Conservation (phyloP, 2,797 vertebrate genomes). For the Lepus townsendii region DNA sequence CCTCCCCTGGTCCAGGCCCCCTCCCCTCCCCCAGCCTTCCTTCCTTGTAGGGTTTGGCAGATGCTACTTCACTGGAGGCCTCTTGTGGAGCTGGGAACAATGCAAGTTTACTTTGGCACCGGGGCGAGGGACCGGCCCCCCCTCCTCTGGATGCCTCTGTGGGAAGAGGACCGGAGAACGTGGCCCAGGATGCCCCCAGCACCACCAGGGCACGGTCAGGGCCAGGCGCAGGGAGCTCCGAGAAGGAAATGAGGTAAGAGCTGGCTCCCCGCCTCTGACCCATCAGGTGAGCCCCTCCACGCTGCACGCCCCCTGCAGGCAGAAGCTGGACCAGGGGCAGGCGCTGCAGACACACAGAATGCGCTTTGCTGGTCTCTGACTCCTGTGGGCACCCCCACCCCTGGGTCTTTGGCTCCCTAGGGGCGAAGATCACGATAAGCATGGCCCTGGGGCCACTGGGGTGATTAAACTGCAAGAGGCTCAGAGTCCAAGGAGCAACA, state of each 20-base stretch:
- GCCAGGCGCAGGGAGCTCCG: background rate
- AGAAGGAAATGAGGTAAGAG: conserved; percentile 9
- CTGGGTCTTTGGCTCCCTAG: too few species aligned
- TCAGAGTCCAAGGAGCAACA: background rate
- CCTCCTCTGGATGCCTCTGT: conserved; percentile 61
- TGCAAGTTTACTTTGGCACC: conserved; percentile 79
- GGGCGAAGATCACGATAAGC: background rate
- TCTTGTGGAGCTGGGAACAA: conserved; percentile 76
- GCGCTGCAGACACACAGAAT: rapidly evolving
- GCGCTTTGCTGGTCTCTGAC: background rate
- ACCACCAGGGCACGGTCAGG: rapidly evolving
- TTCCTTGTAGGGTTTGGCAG: conserved; percentile 73
- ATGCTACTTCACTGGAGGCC: conserved; percentile 33
- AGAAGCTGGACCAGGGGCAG: background rate
- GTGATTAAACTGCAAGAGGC: background rate
- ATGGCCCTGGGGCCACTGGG: background rate
- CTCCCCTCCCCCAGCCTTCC: background rate
- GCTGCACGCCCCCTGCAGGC: background rate
- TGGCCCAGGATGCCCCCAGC: background rate
- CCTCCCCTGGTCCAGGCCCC: background rate
- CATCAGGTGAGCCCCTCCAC: background rate
- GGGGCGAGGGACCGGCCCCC: background rate
- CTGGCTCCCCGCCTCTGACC: background rate
- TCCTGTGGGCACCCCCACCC: background rate
- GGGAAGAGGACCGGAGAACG: conserved; percentile 72